phyloP scores from a whole-genome alignment of 2,113 vertebrate genomes.

The Oreotrochilus melanogaster region DNA sequence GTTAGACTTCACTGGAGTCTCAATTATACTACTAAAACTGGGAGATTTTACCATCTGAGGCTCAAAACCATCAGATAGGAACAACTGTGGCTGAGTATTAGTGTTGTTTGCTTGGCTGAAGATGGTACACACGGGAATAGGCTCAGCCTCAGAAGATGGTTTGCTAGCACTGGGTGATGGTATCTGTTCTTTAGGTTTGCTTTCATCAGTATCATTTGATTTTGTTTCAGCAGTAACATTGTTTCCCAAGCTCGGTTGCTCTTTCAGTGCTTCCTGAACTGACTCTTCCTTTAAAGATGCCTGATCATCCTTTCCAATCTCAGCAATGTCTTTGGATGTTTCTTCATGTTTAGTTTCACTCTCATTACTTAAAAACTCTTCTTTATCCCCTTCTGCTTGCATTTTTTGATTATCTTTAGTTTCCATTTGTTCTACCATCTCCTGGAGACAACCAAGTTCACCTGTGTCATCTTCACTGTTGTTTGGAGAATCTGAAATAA shows the following conservation, averaged over 20 bases:
- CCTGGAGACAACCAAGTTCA: conserved; percentile 86
- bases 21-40: conserved; percentile 86
- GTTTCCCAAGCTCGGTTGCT: background rate
- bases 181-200: background rate
- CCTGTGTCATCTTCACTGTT: conserved; percentile 91
- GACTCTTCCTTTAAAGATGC: conserved; percentile 49
- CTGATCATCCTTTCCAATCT: conserved; percentile 58
- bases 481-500: conserved; percentile 96
- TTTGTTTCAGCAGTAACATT: background rate
- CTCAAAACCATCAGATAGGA: conserved; percentile 91
- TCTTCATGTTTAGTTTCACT: conserved; percentile 68
- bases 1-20: conserved; percentile 80
- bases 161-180: background rate
- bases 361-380: conserved; percentile 54
- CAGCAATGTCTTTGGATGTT: conserved; percentile 53
- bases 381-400: conserved; percentile 14
- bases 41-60: conserved; percentile 96
- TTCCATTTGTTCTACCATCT: conserved; percentile 76
- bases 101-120: conserved; percentile 85
- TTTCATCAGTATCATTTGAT: background rate
- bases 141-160: conserved; percentile 62
- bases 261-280: conserved; percentile 11
- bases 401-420: conserved; percentile 15
- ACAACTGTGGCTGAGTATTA: conserved; percentile 73
- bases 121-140: conserved; percentile 93